Base-by-base conservation (phyloP, 2,888 invertebrate species). In the Lumbricus terrestris region DNA sequence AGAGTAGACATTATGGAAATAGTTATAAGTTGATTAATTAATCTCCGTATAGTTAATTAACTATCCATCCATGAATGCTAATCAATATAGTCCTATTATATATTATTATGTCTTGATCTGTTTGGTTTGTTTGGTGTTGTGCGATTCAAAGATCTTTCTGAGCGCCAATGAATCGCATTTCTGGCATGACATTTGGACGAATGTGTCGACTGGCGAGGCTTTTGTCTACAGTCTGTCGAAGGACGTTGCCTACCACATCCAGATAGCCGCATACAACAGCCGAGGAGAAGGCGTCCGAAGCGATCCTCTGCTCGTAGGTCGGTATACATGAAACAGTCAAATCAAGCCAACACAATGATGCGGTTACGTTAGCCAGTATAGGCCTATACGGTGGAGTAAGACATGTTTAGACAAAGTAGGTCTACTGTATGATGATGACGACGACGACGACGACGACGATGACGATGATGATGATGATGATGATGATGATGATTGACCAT, bases 221-320 rank as follows among this genome's bases (percentile, higher is more conserved):
- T 90, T 37, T 47, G 89, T 99, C 34, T 97, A 97, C 94, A 98
- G 98, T 94, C 96, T 99, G 90, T 97, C 97, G 18, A 96, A 97
- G 5, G 97, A 97, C 90, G 97, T 97, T 5, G 96, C 97, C 8
- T 99, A 99, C 95, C 97, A 97, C 92, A 97, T 98, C 0, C 96
- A 97, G 91, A 97, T 99, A 16, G 97, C 98, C 20, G 98, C 98
- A 0, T 96, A 97, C 93, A 99, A 98, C 0, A 96, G 96, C 91
- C 96, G 97, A 4, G 99, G 99, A 0, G 96, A 97, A 90, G 99
- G 99, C 18, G 92, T 92, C 18, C 93, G 93, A 93, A 94, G 94
- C 91, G 93, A 88, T 20, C 91, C 92, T n/a, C 37, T 91, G 82
- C 37, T 91, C 47, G 88, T 92, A 42, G 92, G 92, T 92, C 34